These are phyloP conservation scores for Siniperca obscura DNA, from an alignment of 2,797 vertebrate species.

Conservation along the genomic window DNA sequence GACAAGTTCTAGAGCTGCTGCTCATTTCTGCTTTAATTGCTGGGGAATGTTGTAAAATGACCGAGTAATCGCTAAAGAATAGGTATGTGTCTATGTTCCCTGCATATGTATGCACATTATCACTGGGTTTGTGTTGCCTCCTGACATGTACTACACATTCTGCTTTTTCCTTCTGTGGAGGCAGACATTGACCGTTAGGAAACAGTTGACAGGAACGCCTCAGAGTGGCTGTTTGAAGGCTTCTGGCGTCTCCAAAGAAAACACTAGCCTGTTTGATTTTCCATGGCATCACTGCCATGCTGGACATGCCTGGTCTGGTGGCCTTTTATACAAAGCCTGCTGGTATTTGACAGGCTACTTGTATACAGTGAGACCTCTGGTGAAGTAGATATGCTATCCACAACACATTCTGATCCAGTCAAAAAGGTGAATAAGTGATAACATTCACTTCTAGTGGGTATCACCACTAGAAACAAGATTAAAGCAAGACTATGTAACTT, in stretches of 20 bases:
- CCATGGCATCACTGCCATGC: conserved; percentile 61
- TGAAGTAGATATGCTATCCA: neutral
- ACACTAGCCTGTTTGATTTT: conserved; percentile 65
- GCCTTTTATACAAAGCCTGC: conserved; percentile 41
- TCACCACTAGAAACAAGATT: neutral
- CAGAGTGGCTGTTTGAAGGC: conserved; percentile 50
- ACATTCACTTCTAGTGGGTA: neutral
- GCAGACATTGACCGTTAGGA: conserved; percentile 38
- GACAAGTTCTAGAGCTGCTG: neutral
- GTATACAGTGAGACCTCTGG: neutral
- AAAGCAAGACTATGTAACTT: neutral
- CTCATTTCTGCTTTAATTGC: neutral
- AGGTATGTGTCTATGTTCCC: conserved; percentile 11
- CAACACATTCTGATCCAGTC: neutral
- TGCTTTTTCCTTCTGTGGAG: conserved; percentile 6
- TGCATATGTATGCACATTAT: neutral
- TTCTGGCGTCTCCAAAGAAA: conserved; percentile 65
- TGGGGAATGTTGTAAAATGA: conserved; percentile 6
- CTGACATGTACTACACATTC: conserved; percentile 12
- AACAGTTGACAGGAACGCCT: conserved; percentile 47
- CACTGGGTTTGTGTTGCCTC: conserved; percentile 22
- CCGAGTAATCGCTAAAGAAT: neutral
- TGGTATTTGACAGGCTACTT: conserved; percentile 37
- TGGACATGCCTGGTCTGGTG: conserved; percentile 41
- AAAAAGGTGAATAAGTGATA: neutral